Conservation (phyloP, 2,888 invertebrate species). For the Zygogramma bicolorata region DNA sequence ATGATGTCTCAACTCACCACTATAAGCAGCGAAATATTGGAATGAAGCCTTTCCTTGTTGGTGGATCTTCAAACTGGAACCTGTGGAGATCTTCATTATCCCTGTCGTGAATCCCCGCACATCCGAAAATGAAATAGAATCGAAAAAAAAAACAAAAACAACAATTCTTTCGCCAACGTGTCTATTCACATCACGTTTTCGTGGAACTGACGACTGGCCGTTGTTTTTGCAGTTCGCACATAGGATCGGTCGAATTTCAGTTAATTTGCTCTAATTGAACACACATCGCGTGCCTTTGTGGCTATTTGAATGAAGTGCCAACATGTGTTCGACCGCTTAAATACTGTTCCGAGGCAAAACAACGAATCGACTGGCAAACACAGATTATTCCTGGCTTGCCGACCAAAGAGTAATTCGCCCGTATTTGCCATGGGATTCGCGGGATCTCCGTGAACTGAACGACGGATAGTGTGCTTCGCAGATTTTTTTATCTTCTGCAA, state of each 20-base stretch:
- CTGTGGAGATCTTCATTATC: slow-evolving; percentile 52
- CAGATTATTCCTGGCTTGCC: slow-evolving; percentile 12
- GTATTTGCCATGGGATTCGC: not conserved
- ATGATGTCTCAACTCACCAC: slow-evolving; percentile 34
- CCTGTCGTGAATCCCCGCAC: not conserved
- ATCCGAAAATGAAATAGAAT: not conserved
- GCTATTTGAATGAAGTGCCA: slow-evolving; percentile 2
- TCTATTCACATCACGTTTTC: not conserved
- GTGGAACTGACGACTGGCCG: not conserved
- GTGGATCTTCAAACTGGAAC: slow-evolving; percentile 52
- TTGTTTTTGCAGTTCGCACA: not conserved
- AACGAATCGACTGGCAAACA: slow-evolving; percentile 20
- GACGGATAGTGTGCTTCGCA: not conserved
- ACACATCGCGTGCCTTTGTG: slow-evolving; percentile 2
- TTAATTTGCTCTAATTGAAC: not conserved
- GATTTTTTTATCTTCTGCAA: not conserved
- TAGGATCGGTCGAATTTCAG: not conserved
- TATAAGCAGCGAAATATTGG: slow-evolving; percentile 43
- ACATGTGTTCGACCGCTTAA: slow-evolving; percentile 15
- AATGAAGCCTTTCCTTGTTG: slow-evolving; percentile 47
- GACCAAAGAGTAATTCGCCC: not conserved
- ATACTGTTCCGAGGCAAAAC: slow-evolving; percentile 10
- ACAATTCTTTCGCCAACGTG: not conserved
- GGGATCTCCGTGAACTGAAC: no score
- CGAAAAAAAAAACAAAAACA: not conserved